These are phyloP conservation scores for Cuniculus paca DNA, from an alignment of 2,797 vertebrate species.

Conservation along the genomic window DNA sequence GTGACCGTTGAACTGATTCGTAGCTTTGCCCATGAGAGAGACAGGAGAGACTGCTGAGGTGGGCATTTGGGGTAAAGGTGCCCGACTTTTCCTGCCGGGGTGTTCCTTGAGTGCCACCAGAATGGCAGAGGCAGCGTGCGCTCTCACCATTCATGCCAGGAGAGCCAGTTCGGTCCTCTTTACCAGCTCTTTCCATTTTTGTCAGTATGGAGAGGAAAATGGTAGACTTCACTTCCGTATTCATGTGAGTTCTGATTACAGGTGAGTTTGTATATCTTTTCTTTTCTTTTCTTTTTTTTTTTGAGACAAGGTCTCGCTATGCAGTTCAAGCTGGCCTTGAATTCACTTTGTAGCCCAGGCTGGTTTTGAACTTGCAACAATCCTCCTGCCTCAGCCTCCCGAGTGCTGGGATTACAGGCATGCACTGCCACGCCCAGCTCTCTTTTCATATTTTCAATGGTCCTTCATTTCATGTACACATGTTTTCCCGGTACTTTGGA, in stretches of 20 bases:
- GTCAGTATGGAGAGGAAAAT: background rate
- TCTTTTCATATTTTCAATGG: background rate
- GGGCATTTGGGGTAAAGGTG: no score
- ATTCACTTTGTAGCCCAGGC: no score
- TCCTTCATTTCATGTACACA: background rate
- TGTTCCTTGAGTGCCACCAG: background rate
- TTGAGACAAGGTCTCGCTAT: no score
- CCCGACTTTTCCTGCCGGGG: background rate
- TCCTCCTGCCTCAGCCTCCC: no score
- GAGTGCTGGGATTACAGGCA: no score
- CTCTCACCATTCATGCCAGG: background rate
- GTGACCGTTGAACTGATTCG: background rate
- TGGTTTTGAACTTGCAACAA: no score
- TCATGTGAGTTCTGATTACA: background rate
- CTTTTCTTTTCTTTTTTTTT: no score
- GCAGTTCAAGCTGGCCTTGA: no score
- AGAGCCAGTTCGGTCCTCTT: background rate
- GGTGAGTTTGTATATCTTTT: background rate
- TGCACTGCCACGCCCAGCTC: no score
- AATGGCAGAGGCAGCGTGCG: background rate
- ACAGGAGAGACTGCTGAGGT: background rate
- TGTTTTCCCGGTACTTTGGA: no score
- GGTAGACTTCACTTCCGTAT: background rate
- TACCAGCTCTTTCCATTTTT: background rate
- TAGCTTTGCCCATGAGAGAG: background rate